Evolutionary conservation across 2,113 vertebrate genomes (phyloP), one percentile per base, ranked within the genome.

Genomic region (Ciconia stormi): DNA sequence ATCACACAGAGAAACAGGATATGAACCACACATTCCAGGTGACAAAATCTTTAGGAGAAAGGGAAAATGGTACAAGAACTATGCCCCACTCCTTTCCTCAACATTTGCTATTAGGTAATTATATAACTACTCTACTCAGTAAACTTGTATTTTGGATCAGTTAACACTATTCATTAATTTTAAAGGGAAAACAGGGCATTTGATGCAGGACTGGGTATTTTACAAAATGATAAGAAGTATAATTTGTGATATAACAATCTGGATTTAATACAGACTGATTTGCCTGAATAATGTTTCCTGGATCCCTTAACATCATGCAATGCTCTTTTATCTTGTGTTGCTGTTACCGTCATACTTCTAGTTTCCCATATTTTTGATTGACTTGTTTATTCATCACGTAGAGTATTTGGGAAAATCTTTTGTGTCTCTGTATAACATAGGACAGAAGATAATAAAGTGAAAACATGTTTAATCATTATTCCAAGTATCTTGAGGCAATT

Each of bases 261-360:
- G 7, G 13, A n/a, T 72, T 79, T 76, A 71, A 50, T 63, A 6
- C 55, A 26, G 29, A 76, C 5, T 18, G 18, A 49, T 38, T 70
- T 66, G 1, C 6, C 12, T 58, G 21, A 47, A 25, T 25, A n/a
- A 26, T 1, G 9, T 53, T 71, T 79, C 10, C 22, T 69, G 38
- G 2, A 25, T 46, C 16, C 16, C 12, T 59, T 80, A 38, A 18
- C 4, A 11, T 3, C 4, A 6, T 22, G 32, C 0, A 0, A 11
- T 9, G 9, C 3, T 61, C 4, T 82, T 82, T 70, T n/a, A 12
- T 67, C n/a, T 47, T 72, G 30, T 3, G 3, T 58, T 10, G 55
- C 2, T n/a, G 7, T 27, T 59, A 18, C 20, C 22, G 49, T 67
- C 10, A 34, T 5, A 56, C 3, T 65, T 47, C 36, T 52, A 2